Base-by-base conservation (phyloP, 2,797 vertebrate genomes). In the Mus caroli region DNA sequence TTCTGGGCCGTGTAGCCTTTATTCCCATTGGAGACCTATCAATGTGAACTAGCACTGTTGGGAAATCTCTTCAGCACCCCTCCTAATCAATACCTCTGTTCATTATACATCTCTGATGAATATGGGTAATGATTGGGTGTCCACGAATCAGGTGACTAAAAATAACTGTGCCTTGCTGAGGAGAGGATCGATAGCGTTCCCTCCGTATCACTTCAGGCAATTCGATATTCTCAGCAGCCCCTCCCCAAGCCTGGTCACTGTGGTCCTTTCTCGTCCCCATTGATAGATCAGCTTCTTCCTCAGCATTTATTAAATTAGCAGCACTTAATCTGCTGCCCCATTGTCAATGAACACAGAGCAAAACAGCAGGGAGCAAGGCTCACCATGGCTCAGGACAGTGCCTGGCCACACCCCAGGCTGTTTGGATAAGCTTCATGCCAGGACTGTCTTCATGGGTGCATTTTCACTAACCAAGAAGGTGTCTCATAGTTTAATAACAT, bases 71-170 rank as follows among this genome's bases (percentile, higher is more conserved):
- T 97, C 98, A 98, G 98, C 98, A 98, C 96, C 97, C 97, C 96
- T 98, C 98, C 98, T 99, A 99, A 99, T 99, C 99, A 99, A 99
- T 99, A 99, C 80, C 90, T 97, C 98, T 98, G 97, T 98, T 99
- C 99, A 99, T 99, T 99, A 99, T 98, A 98, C 98, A 98, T 98
- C 98, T 97, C 98, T 98, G 98, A 98, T 98, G 97, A 98, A 98
- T 99, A 98, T 95, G 94, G 98, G 97, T 98, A 98, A 98, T 98
- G 98, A 99, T 97, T 99, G 98, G 98, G 98, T 99, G 98, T 98
- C 97, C 88, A 96, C 94, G 97, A 98, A 97, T 98, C 98, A 99
- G 98, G 98, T 99, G 99, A 99, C 99, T 98, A 98, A 99, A 98
- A 99, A 98, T 98, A 98, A 98, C 98, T 98, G 98, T 95, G 94